Evolutionary conservation across 2,797 vertebrate genomes (phyloP), one percentile per base, ranked within the genome.

Genomic region (Oryzias sinensis): DNA sequence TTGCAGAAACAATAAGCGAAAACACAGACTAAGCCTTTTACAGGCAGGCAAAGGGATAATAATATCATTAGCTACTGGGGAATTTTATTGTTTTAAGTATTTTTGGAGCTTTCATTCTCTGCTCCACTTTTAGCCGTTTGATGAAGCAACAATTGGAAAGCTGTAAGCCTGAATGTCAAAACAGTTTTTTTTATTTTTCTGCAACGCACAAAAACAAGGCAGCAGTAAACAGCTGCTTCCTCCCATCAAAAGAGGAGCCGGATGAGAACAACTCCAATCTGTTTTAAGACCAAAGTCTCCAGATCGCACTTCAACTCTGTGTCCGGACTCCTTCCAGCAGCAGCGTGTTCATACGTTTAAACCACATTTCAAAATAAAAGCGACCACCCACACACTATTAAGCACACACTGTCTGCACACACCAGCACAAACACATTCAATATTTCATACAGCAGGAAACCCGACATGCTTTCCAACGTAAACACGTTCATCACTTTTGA

Each of bases 1-100:
- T 85, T 84, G 66, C 61, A 76, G 55, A 81, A 57, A 83, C 82
- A 83, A 82, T 75, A 84, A 78, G 55, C 49, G 72, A 72, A 80
- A 37, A 74, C 54, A 48, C 69, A 65, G 62, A 78, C 14, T 16
- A 47, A 6, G 43, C 37, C 53, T 73, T 80, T 83, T 83, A 73
- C 59, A 67, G 72, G 27, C 53, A 63, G 76, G 59, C 63, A 47
- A 46, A 80, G 68, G 66, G 77, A 80, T 55, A 58, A 44, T 66
- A 75, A 66, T 64, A 80, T 60, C 72, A 82, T 73, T 71, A 76
- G 73, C 86, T 79, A 63, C 64, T 71, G 74, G 79, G 77, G 69
- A 79, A 82, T 73, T 47, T 56, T 50, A 51, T 65, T 66, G 70
- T 75, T 75, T 68, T 63, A 75, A 65, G 68, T 79, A 61, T 82